Evolutionary conservation across 2,797 vertebrate genomes (phyloP).

Genomic region (Manis pentadactyla): DNA sequence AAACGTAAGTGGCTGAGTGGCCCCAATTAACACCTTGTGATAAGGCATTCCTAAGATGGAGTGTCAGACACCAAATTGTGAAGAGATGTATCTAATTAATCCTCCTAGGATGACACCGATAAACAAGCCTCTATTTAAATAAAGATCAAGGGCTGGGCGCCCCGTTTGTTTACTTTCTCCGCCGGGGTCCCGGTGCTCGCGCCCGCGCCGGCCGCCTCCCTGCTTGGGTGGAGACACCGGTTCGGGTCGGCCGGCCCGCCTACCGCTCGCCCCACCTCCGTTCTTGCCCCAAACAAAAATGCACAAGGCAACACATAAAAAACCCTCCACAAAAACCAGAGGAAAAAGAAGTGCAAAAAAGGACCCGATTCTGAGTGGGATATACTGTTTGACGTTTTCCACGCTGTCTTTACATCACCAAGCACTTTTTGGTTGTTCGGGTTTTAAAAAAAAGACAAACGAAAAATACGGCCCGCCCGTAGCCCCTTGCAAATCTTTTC

Average conservation of each 20-base stretch:
- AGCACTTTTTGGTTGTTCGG: neutral
- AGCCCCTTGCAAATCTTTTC: neutral
- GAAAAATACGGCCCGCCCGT: neutral
- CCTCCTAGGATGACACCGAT: conserved; percentile 93
- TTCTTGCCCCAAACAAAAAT: neutral
- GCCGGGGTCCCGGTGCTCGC: conserved; percentile 68
- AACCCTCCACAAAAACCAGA: neutral
- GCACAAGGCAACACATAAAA: neutral
- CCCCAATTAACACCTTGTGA: conserved; percentile 99
- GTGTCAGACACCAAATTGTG: conserved; percentile 92
- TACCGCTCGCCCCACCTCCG: neutral
- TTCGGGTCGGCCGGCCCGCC: neutral
- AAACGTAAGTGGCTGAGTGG: conserved; percentile 96
- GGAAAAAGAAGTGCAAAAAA: neutral
- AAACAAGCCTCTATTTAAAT: conserved; percentile 91
- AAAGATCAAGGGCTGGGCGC: conserved; percentile 88
- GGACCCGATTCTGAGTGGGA: neutral
- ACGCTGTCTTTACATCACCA: neutral
- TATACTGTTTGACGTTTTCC: neutral
- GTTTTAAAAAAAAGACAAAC: neutral
- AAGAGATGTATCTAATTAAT: conserved; percentile 91
- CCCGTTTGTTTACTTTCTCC: conserved; percentile 88
- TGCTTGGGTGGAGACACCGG: neutral
- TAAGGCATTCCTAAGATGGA: conserved; percentile 94
- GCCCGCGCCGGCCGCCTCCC: neutral